Evolutionary conservation across 2,797 vertebrate genomes (phyloP), one percentile per base, ranked within the genome.

Genomic region (Anolis apletophallus): DNA sequence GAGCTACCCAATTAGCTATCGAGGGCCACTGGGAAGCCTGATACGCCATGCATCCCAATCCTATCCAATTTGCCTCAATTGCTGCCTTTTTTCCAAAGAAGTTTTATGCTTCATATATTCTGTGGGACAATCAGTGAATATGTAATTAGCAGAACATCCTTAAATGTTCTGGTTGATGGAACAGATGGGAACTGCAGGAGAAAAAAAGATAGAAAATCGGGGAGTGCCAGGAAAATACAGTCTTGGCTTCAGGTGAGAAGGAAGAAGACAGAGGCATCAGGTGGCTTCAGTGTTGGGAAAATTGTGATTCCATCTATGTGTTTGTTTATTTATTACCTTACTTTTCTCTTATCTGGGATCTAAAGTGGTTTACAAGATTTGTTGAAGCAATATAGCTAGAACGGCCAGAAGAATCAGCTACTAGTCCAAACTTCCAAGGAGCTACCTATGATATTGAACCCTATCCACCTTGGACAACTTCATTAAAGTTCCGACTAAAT

Each of bases 171-270:
- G 5, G 13, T 16, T n/a, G 26, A n/a, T 5, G 1, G 34, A 21
- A 40, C n/a, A n/a, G 23, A 68, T 57, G 12, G n/a, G 16, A 69
- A 50, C 34, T 14, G 14, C n/a, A 19, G n/a, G 14, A 32, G n/a
- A n/a, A n/a, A 46, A 59, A 57, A 26, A 6, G 75, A 69, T 7
- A 23, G 32, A 36, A 68, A 29, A 10, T 8, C 4, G 10, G 1
- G 21, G 21, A 23, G 12, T 32, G 21, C 0, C 6, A 34, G 11
- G 36, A 7, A 23, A 13, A 23, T 11, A 2, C 0, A 7, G 12
- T 26, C 59, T 64, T 12, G 40, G 36, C 5, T 29, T 17, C 36
- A 29, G 26, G 2, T 23, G 55, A 4, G 7, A 67, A 29, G 19
- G 69, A n/a, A 32, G 9, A 32, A 26, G 61, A 26, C 10, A 64